Evolutionary conservation across 2,797 vertebrate species (phyloP).

Genomic region (Sebastes umbrosus): DNA sequence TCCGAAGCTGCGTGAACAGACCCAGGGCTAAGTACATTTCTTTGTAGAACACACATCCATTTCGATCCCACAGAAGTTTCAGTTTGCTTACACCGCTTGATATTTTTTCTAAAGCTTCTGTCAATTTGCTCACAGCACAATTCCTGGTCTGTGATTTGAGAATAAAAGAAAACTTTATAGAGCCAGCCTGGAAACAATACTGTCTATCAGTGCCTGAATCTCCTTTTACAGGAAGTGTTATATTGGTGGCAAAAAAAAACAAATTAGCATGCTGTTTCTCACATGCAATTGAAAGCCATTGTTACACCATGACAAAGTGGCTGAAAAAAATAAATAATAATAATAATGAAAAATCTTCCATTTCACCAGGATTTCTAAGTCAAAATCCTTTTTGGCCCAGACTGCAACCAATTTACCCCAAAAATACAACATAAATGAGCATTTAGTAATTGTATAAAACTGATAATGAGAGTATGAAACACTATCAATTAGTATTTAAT

Average conservation of each 20-base stretch:
- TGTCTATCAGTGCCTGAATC: slow-evolving; percentile 17
- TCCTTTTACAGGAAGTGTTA: slow-evolving; percentile 33
- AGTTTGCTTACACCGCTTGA: slow-evolving; percentile 25
- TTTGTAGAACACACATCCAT: slow-evolving; percentile 14
- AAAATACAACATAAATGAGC: not conserved
- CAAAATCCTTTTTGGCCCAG: not conserved
- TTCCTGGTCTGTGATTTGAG: slow-evolving; percentile 44
- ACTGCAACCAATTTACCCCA: not conserved
- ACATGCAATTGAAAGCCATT: not conserved
- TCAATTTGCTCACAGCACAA: slow-evolving; percentile 44
- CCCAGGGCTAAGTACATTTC: not conserved
- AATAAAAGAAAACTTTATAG: slow-evolving; percentile 27
- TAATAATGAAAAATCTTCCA: not conserved
- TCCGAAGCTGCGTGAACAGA: not conserved
- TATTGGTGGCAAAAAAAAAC: slow-evolving; percentile 13
- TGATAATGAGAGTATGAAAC: not conserved
- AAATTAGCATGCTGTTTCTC: not conserved
- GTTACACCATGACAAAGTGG: not conserved
- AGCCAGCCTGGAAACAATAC: slow-evolving; percentile 23
- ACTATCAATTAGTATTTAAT: not conserved
- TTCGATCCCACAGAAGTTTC: slow-evolving; percentile 23
- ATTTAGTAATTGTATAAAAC: not conserved
- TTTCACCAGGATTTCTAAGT: not conserved
- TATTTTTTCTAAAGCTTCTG: slow-evolving; percentile 21
- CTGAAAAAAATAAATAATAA: not conserved